Conservation (phyloP, 2,888 invertebrate genomes). For the Oligia latruncula region DNA sequence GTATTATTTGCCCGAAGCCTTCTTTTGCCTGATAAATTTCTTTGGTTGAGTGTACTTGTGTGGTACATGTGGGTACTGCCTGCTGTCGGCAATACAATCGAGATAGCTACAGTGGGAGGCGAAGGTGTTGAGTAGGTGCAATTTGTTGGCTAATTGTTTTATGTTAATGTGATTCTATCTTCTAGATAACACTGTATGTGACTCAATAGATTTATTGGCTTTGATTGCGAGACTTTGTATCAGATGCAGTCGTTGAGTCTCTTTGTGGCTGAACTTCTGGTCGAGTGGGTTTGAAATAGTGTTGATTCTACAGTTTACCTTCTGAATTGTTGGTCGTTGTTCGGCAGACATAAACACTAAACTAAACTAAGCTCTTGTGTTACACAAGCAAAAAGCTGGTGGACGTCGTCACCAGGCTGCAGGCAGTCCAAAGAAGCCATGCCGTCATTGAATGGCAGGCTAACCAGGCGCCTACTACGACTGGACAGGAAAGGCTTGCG, state of each 20-base stretch:
- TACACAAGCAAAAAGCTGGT: too few species aligned
- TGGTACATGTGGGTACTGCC: conserved; percentile 1
- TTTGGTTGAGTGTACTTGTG: background rate
- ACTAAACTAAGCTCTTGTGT: too few species aligned
- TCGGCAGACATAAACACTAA: background rate
- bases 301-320: background rate
- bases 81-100: conserved; percentile 21
- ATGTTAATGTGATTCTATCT: conserved; percentile 37
- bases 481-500: too few species aligned
- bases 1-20: background rate
- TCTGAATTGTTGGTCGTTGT: background rate
- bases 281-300: background rate
- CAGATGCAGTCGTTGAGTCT: background rate
- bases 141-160: conserved; percentile 53
- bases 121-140: conserved; percentile 51
- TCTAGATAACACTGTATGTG: background rate
- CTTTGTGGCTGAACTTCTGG: background rate
- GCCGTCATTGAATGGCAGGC: too few species aligned
- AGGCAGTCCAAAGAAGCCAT: too few species aligned
- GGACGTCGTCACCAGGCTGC: too few species aligned
- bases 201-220: conserved; percentile 23
- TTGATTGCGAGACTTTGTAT: conserved; percentile 4
- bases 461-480: too few species aligned
- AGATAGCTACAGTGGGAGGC: conserved; percentile 27
- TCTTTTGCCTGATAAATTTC: background rate